phyloP scores from a whole-genome alignment of 2,888 invertebrate genomes.

The Stomorhina lunata region DNA sequence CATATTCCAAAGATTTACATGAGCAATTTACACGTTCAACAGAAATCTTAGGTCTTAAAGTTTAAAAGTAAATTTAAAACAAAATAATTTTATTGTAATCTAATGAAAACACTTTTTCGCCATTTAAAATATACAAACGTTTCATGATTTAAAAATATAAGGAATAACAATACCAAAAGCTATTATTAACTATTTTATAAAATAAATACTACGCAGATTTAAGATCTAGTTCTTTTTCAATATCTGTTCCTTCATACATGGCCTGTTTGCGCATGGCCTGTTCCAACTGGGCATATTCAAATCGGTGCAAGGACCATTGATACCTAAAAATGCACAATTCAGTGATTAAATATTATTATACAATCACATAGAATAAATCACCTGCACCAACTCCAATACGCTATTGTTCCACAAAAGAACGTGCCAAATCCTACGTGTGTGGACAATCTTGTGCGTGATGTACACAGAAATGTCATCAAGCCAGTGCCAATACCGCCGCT shows the following conservation, averaged over 20 bases:
- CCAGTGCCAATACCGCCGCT: constrained; percentile 85
- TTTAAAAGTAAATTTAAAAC: no score
- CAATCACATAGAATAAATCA: constrained; percentile 55
- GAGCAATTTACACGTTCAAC: no score
- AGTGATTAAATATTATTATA: background rate
- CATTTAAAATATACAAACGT: background rate
- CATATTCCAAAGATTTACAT: no score
- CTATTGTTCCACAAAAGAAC: constrained; percentile 84
- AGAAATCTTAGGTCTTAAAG: no score
- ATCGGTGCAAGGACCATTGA: constrained; percentile 84
- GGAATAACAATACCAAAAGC: background rate
- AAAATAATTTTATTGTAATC: background rate
- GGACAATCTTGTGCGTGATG: constrained; percentile 84
- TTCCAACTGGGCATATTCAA: constrained; percentile 84
- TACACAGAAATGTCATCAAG: constrained; percentile 86
- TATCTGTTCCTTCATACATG: constrained; percentile 83
- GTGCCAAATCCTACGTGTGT: constrained; percentile 85
- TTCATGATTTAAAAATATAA: background rate
- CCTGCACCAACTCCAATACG: constrained; percentile 86
- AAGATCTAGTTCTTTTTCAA: constrained; percentile 77
- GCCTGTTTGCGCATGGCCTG: constrained; percentile 83
- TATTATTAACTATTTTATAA: background rate
- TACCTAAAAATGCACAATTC: constrained; percentile 80
- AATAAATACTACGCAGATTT: constrained; percentile 62
- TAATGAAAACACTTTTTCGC: background rate